A percentile compares a stretch with the other conserved stretches of the same genome.
These are phyloP conservation scores for Cantharis rufa DNA, from an alignment of 2,888 invertebrate genomes.

Conservation along the genomic window DNA sequence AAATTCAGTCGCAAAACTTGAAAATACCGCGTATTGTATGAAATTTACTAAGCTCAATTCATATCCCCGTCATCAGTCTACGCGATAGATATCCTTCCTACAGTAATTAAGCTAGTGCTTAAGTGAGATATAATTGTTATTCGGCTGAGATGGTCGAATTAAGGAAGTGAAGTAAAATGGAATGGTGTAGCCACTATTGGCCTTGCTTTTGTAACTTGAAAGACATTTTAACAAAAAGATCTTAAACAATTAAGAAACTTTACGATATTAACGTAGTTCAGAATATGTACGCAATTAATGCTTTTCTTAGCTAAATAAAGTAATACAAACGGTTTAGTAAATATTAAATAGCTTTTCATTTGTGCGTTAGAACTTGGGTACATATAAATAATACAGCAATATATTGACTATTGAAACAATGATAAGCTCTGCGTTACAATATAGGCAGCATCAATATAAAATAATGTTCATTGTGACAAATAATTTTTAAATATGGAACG, in stretches of 20 bases:
- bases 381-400: not conserved
- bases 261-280: constrained; percentile 22
- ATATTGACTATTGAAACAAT: not conserved
- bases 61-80: not conserved
- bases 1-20: not conserved
- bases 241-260: constrained; percentile 25
- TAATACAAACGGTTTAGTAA: not conserved
- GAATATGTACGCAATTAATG: constrained; percentile 27
- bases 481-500: not conserved
- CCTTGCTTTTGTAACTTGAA: constrained; percentile 23
- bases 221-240: constrained; percentile 28
- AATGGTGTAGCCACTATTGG: constrained; percentile 23
- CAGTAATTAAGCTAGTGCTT: constrained; percentile 40
- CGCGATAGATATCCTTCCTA: constrained; percentile 24
- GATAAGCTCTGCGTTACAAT: not conserved
- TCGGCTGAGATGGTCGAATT: constrained; percentile 34
- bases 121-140: constrained; percentile 41
- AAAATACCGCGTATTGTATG: not conserved
- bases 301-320: constrained; percentile 4
- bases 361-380: not conserved
- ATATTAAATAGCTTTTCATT: not conserved
- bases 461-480: not conserved
- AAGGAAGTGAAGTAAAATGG: constrained; percentile 28
- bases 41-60: not conserved
- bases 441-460: not conserved